phyloP scores from a whole-genome alignment of 2,888 invertebrate species.

The Drosophila mercatorum region DNA sequence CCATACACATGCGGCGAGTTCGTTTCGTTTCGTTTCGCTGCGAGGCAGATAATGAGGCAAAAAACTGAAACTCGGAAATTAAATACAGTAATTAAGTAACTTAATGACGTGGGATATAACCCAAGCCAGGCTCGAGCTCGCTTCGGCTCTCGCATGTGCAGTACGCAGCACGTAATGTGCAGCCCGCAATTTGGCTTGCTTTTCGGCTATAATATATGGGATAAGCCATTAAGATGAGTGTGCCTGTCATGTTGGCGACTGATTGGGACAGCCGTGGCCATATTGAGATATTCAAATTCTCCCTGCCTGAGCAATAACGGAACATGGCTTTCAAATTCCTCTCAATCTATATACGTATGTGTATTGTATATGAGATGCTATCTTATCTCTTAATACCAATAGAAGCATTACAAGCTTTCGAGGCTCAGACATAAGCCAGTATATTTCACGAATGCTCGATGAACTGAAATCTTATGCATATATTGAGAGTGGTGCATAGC shows the following conservation, averaged over 20 bases:
- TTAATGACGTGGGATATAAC: conserved; percentile 76
- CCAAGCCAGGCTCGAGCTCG: conserved; percentile 12
- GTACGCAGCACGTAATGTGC: conserved; percentile 17
- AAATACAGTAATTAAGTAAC: conserved; percentile 79
- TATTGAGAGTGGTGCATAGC: not conserved
- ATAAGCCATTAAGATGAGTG: conserved; percentile 46
- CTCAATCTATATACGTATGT: not conserved
- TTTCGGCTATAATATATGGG: conserved; percentile 24
- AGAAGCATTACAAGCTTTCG: conserved; percentile 2
- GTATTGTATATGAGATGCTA: not conserved
- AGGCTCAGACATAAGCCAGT: not conserved
- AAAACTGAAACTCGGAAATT: conserved; percentile 65
- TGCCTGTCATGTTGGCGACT: conserved; percentile 26
- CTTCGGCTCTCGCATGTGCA: conserved; percentile 7
- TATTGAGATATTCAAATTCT: conserved; percentile 31
- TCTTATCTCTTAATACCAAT: not conserved
- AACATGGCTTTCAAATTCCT: conserved; percentile 10
- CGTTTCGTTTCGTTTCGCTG: conserved; percentile 30
- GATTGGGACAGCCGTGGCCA: conserved; percentile 27
- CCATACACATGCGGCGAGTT: conserved; percentile 10
- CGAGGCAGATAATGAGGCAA: conserved; percentile 67
- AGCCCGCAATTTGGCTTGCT: conserved; percentile 29
- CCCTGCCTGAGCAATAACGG: conserved; percentile 9
- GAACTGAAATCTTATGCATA: not conserved
- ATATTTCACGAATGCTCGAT: not conserved